phyloP scores from a whole-genome alignment of 1,140 invertebrate genomes.

The Nymphalis io region DNA sequence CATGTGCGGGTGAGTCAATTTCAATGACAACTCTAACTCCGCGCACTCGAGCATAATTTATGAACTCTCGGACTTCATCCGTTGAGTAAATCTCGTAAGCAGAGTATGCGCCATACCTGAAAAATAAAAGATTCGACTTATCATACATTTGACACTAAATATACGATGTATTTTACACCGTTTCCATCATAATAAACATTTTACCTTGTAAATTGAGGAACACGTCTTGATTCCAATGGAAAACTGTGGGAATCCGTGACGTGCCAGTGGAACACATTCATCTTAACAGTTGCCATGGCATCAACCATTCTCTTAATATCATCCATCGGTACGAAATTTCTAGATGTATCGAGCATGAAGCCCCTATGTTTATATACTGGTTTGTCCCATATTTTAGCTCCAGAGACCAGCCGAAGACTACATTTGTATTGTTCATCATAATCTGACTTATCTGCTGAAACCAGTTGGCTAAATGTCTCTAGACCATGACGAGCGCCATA shows the following conservation, averaged over 20 bases:
- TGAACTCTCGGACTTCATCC: conserved; percentile 85
- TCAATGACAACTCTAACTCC: conserved; percentile 90
- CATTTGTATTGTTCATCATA: conserved; percentile 46
- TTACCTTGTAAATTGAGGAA: conserved; percentile 88
- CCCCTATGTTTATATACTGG: conserved; percentile 87
- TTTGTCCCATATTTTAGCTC: conserved; percentile 83
- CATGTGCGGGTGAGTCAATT: conserved; percentile 92
- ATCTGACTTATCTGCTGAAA: conserved; percentile 71
- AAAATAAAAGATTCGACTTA: no score
- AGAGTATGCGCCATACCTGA: conserved; percentile 86
- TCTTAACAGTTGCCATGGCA: conserved; percentile 90
- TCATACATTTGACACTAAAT: no score
- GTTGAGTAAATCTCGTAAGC: conserved; percentile 85
- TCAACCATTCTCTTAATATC: conserved; percentile 87
- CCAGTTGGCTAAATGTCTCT: conserved; percentile 88
- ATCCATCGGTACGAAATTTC: conserved; percentile 87
- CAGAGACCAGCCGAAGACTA: conserved; percentile 58
- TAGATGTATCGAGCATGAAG: conserved; percentile 87
- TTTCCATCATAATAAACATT: no score
- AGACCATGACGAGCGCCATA: conserved; percentile 89
- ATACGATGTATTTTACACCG: no score
- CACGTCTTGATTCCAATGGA: conserved; percentile 86
- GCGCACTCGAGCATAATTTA: conserved; percentile 86
- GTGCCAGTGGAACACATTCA: conserved; percentile 94
- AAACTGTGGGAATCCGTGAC: conserved; percentile 93